A percentile compares a stretch with the other conserved stretches of the same genome.
These are phyloP conservation scores for Halisarca cf. caerulea DNA, from an alignment of 37 sponge, comb jelly and placozoan species.

Conservation along the genomic window DNA sequence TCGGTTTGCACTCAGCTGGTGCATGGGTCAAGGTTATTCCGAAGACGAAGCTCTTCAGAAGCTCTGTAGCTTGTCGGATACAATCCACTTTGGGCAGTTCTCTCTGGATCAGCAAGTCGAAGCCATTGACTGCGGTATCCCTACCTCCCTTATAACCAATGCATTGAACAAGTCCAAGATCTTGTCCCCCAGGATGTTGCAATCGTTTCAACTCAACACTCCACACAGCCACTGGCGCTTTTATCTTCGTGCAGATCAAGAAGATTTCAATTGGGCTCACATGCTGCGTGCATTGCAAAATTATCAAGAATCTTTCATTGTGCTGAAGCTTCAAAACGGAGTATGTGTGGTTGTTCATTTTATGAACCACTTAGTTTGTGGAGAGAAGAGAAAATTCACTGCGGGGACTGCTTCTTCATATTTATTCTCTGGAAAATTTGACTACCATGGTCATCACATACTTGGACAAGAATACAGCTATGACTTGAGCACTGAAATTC, in stretches of 20 bases:
- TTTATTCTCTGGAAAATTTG: constrained; percentile 67
- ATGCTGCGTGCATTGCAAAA: constrained; percentile 43
- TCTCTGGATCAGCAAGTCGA: constrained; percentile 52
- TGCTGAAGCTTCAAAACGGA: constrained; percentile 48
- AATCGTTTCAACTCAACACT: constrained; percentile 46
- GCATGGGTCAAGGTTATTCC: constrained; percentile 34
- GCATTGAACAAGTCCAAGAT: constrained; percentile 69
- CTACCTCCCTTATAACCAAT: constrained; percentile 56
- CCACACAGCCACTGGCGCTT: constrained; percentile 67
- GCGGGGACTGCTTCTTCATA: constrained; percentile 53
- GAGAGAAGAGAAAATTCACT: constrained; percentile 8
- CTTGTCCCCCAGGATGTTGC: constrained; percentile 48
- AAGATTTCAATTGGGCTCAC: constrained; percentile 46
- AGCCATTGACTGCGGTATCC: constrained; percentile 70
- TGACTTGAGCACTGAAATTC: constrained; percentile 29
- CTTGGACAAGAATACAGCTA: constrained; percentile 47
- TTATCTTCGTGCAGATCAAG: constrained; percentile 31
- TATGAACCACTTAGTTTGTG: constrained; percentile 9
- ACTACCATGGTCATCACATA: constrained; percentile 18
- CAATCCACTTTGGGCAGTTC: constrained; percentile 74
- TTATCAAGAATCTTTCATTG: constrained; percentile 54
- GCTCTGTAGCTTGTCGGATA: constrained; percentile 40
- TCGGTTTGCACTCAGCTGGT: constrained; percentile 60
- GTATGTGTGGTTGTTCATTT: constrained; percentile 54
- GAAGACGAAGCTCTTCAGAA: constrained; percentile 32